These are phyloP conservation scores for Hydriomena furcata DNA, from an alignment of 2,888 invertebrate species.

Conservation along the genomic window DNA sequence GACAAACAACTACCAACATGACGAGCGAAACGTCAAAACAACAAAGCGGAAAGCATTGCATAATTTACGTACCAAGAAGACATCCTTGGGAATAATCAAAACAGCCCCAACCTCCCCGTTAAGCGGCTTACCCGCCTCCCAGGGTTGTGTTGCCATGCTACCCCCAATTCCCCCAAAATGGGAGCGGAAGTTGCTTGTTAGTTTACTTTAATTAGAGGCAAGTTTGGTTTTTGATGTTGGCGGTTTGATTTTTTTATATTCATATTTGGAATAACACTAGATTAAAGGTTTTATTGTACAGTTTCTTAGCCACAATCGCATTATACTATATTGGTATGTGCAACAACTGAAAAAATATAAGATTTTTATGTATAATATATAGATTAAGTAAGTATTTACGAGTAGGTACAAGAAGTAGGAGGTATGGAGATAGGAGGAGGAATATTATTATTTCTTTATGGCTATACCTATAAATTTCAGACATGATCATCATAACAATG, in stretches of 20 bases:
- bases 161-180: slow-evolving; percentile 61
- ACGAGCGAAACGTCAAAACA: slow-evolving; percentile 52
- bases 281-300: not conserved
- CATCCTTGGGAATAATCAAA: slow-evolving; percentile 82
- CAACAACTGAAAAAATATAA: too few relatives aligned
- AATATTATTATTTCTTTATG: too few relatives aligned
- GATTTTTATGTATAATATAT: too few relatives aligned
- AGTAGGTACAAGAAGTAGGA: too few relatives aligned
- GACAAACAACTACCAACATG: slow-evolving; percentile 42
- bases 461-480: too few relatives aligned
- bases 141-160: slow-evolving; percentile 57
- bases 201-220: slow-evolving; percentile 76
- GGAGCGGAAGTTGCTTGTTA: slow-evolving; percentile 72
- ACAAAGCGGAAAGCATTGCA: slow-evolving; percentile 62
- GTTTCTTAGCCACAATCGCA: too few relatives aligned
- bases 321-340: too few relatives aligned
- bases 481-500: too few relatives aligned
- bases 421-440: too few relatives aligned
- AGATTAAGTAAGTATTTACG: too few relatives aligned
- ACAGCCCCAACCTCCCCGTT: slow-evolving; percentile 68
- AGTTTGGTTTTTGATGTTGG: slow-evolving; percentile 68
- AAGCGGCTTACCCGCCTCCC: slow-evolving; percentile 67
- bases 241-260: slow-evolving; percentile 37
- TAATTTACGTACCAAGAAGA: slow-evolving; percentile 81
- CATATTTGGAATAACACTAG: slow-evolving; percentile 15